Percentiles rank a stretch among this genome's conserved stretches.
phyloP scores from a whole-genome alignment of 64 coral and sea anemone genomes.

The Hydrozoanthus tunicans region DNA sequence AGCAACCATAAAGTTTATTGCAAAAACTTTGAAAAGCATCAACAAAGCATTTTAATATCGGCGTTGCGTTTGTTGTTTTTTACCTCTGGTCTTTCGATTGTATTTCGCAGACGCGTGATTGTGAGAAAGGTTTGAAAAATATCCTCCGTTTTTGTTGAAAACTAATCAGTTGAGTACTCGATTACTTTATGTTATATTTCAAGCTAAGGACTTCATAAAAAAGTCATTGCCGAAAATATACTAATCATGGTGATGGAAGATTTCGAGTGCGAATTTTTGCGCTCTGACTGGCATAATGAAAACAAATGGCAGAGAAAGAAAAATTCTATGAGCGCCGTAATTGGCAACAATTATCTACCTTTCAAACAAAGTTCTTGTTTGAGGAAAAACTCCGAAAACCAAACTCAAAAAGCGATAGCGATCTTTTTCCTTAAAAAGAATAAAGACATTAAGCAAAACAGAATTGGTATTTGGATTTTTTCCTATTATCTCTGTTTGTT shows the following conservation, averaged over 20 bases:
- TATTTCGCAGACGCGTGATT: not conserved
- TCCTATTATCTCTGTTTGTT: not conserved
- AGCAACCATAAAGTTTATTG: constrained; percentile 2
- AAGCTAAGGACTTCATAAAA: not conserved
- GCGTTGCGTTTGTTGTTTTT: not conserved
- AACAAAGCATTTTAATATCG: not conserved
- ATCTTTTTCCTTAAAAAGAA: not conserved
- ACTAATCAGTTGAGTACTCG: not conserved
- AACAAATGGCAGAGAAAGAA: not conserved
- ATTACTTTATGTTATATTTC: not conserved
- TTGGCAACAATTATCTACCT: not conserved
- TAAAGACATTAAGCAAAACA: not conserved
- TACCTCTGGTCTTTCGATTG: not conserved
- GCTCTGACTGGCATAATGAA: not conserved
- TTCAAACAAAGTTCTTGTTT: not conserved
- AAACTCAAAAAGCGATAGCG: not conserved
- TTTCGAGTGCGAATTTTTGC: not conserved
- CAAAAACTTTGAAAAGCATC: not conserved
- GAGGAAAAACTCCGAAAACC: not conserved
- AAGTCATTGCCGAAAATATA: not conserved
- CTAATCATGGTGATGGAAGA: not conserved
- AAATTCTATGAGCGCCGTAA: not conserved
- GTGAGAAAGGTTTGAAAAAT: not conserved
- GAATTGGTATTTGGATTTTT: not conserved
- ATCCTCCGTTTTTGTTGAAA: not conserved